These are phyloP conservation scores for Hylaeus anthracinus DNA, from an alignment of 1,140 invertebrate species.

Conservation along the genomic window DNA sequence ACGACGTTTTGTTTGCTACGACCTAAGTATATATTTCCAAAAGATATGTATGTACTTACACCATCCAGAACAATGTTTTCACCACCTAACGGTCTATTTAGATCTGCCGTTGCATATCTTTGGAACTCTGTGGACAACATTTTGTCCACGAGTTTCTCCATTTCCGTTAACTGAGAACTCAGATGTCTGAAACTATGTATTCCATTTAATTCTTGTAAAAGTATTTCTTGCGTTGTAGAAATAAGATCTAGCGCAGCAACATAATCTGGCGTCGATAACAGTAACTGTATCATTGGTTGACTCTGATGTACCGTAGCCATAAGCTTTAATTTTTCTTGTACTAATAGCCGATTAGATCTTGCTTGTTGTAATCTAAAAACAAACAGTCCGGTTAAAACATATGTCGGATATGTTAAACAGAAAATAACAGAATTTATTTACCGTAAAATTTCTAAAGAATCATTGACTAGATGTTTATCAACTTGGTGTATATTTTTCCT, in stretches of 20 bases:
- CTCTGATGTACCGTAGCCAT: conserved; percentile 98
- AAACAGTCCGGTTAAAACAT: not conserved
- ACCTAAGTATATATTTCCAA: conserved; percentile 34
- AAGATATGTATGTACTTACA: conserved; percentile 67
- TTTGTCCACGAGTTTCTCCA: conserved; percentile 97
- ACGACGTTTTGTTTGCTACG: conserved; percentile 55
- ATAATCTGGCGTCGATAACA: conserved; percentile 98
- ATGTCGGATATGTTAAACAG: not conserved
- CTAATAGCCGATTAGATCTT: conserved; percentile 83
- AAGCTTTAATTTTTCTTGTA: conserved; percentile 91
- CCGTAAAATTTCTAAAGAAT: conserved; percentile 89
- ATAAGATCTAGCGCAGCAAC: conserved; percentile 98
- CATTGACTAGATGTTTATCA: conserved; percentile 89
- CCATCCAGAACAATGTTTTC: conserved; percentile 85
- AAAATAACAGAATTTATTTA: conserved; percentile 53
- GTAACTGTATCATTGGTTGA: conserved; percentile 96
- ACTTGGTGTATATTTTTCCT: conserved; percentile 86
- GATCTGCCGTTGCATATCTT: conserved; percentile 93
- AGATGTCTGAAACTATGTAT: conserved; percentile 97
- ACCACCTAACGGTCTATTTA: conserved; percentile 91
- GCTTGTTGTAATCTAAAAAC: conserved; percentile 81
- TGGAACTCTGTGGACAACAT: conserved; percentile 98
- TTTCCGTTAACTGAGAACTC: conserved; percentile 97
- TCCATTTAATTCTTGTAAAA: conserved; percentile 93
- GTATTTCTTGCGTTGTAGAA: conserved; percentile 96